Conservation (phyloP, 2,113 vertebrate genomes). For the Megalops atlanticus region DNA sequence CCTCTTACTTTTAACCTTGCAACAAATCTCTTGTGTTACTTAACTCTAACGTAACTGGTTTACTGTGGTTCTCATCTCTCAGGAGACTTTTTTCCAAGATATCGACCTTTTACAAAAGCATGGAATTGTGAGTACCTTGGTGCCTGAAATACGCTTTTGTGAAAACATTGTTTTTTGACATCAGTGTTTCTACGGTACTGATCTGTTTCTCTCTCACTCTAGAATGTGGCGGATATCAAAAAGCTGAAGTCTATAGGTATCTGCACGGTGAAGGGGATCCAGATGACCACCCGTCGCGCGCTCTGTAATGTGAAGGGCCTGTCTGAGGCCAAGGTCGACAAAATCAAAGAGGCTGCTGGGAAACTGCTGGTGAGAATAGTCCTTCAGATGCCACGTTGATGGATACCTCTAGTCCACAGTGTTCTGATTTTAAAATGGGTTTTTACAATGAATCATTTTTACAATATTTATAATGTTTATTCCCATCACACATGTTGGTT, state of each 20-base stretch:
- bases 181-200: not conserved
- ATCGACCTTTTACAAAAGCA: slow-evolving; percentile 96
- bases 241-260: slow-evolving; percentile 95
- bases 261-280: slow-evolving; percentile 95
- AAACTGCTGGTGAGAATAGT: slow-evolving; percentile 84
- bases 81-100: slow-evolving; percentile 97
- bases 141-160: slow-evolving; percentile 13
- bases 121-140: slow-evolving; percentile 86
- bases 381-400: not conserved
- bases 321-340: slow-evolving; percentile 97
- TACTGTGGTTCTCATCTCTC: slow-evolving; percentile 34
- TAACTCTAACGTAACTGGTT: not conserved
- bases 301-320: slow-evolving; percentile 94
- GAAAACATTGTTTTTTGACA: slow-evolving; percentile 29
- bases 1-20: not conserved
- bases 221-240: slow-evolving; percentile 97
- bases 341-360: slow-evolving; percentile 97
- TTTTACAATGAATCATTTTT: not conserved
- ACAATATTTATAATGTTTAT: not conserved
- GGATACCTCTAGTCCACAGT: not conserved
- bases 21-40: not conserved
- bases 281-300: slow-evolving; percentile 92
- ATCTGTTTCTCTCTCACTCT: slow-evolving; percentile 31
- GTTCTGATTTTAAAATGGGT: not conserved
- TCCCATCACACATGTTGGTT: not conserved